phyloP scores from a whole-genome alignment of 2,797 vertebrate genomes.

The Oreortyx pictus region DNA sequence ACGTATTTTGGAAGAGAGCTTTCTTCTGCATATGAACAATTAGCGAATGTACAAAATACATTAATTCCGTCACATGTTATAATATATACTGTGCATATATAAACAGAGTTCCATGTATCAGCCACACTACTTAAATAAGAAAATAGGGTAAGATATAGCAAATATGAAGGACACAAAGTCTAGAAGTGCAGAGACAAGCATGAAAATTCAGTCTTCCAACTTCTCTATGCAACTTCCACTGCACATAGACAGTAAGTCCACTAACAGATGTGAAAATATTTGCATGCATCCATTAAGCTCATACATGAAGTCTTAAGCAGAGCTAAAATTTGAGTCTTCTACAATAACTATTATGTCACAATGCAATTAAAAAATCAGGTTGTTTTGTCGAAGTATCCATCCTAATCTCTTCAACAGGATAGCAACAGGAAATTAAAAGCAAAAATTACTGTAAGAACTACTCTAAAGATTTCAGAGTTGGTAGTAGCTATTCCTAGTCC shows the following conservation, averaged over 20 bases:
- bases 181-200: neutral
- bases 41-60: neutral
- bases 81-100: fast-evolving
- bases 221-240: neutral
- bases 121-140: neutral
- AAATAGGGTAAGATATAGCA: neutral
- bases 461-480: neutral
- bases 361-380: neutral
- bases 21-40: neutral
- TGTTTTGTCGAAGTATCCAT: neutral
- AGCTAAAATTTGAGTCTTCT: neutral
- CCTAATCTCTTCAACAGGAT: neutral
- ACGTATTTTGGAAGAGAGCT: neutral
- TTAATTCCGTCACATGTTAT: neutral
- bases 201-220: neutral
- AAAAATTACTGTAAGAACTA: neutral
- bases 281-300: fast-evolving
- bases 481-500: neutral
- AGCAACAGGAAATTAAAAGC: neutral
- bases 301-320: neutral
- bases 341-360: neutral
- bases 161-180: neutral
- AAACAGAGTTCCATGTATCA: neutral
- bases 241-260: neutral
- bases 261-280: neutral